These are phyloP conservation scores for Nemoura dubitans DNA, from an alignment of 2,888 invertebrate species.

Conservation along the genomic window DNA sequence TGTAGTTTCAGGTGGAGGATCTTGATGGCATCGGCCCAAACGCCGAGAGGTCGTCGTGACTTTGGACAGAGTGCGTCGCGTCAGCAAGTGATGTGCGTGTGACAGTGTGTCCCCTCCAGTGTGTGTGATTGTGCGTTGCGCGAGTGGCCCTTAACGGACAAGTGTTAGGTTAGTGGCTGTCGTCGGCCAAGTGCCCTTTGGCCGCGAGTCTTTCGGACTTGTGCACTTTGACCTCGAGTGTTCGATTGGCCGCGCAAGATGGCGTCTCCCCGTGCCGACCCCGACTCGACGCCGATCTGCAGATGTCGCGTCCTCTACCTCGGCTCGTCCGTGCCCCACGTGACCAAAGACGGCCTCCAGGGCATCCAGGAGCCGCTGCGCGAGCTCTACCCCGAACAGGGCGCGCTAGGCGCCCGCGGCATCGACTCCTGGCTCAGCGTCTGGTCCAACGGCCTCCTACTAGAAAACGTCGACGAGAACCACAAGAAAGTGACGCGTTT, in stretches of 20 bases:
- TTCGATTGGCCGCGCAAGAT: constrained; percentile 46
- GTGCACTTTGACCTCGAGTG: no score
- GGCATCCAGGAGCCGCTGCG: constrained; percentile 97
- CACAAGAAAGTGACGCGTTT: constrained; percentile 93
- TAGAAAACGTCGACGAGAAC: constrained; percentile 97
- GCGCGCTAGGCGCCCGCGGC: constrained; percentile 86
- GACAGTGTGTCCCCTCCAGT: background rate
- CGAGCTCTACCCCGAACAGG: constrained; percentile 95
- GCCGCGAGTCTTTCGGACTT: background rate
- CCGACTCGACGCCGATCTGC: constrained; percentile 90
- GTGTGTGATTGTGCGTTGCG: background rate
- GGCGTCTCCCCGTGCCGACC: constrained; percentile 59
- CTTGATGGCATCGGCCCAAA: background rate
- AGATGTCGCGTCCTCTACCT: constrained; percentile 96
- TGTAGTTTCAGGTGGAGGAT: background rate
- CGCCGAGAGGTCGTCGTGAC: background rate
- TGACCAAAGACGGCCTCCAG: constrained; percentile 96
- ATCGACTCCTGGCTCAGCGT: constrained; percentile 97
- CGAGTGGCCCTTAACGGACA: background rate
- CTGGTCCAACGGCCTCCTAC: constrained; percentile 93
- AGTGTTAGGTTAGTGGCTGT: background rate
- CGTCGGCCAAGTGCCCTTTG: background rate
- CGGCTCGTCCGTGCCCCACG: constrained; percentile 95
- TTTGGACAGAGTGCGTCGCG: background rate
- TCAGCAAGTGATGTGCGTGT: background rate